Conservation (phyloP, 2,888 invertebrate species). For the Loripinus fragilis region DNA sequence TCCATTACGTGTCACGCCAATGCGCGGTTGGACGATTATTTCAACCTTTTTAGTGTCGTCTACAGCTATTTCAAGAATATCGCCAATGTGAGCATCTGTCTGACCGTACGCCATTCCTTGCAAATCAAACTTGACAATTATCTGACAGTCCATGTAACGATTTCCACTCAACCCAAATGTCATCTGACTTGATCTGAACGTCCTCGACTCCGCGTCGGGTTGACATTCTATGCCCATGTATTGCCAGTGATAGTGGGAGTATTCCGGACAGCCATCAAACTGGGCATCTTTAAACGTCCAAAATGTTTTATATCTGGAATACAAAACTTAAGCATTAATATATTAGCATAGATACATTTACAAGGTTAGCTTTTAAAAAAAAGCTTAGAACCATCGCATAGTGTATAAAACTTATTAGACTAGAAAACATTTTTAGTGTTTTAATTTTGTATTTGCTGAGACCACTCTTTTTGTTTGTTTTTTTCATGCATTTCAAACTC, state of each 20-base stretch:
- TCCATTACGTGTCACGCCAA: slow-evolving; percentile 19
- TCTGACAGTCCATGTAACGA: not conserved
- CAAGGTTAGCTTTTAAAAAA: too few species aligned
- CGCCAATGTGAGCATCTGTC: slow-evolving; percentile 42
- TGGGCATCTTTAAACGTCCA: slow-evolving; percentile 44
- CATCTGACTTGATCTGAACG: slow-evolving; percentile 24
- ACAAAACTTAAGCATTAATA: not conserved
- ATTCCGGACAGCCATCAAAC: slow-evolving; percentile 51
- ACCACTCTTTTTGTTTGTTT: too few species aligned
- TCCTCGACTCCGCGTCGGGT: slow-evolving; percentile 13
- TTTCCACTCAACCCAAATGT: not conserved
- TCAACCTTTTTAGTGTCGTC: not conserved
- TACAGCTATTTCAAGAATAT: slow-evolving; percentile 27
- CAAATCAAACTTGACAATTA: slow-evolving; percentile 35
- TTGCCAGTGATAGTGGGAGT: slow-evolving; percentile 44
- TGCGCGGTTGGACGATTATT: slow-evolving; percentile 2
- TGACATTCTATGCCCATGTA: slow-evolving; percentile 26
- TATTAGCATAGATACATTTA: too few species aligned
- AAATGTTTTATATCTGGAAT: slow-evolving; percentile 41
- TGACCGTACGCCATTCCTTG: slow-evolving; percentile 42
- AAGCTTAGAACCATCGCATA: too few species aligned
- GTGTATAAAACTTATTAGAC: too few species aligned
- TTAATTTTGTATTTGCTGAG: too few species aligned
- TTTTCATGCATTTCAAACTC: too few species aligned
- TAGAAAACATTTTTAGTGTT: too few species aligned